Evolutionary conservation across 2,113 vertebrate species (phyloP).

Genomic region (Piliocolobus tephrosceles): DNA sequence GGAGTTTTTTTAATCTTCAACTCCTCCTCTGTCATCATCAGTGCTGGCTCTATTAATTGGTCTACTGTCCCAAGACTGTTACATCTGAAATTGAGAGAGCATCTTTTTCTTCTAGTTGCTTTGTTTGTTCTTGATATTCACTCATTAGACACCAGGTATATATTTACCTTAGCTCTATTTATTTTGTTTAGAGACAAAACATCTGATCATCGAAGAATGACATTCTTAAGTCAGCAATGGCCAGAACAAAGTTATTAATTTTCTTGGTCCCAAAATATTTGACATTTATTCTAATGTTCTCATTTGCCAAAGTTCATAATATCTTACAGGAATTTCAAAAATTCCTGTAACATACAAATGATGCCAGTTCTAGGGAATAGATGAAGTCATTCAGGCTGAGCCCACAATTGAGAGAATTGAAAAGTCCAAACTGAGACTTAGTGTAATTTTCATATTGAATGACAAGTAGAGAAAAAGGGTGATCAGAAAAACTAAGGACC

Average conservation of each 20-base stretch:
- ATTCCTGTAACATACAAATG: background rate
- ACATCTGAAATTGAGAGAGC: background rate
- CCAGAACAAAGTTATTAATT: background rate
- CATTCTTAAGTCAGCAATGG: background rate
- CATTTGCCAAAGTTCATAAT: background rate
- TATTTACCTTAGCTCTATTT: background rate
- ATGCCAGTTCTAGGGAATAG: background rate
- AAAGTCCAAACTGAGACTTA: background rate
- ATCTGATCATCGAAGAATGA: background rate
- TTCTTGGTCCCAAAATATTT: background rate
- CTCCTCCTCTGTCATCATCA: background rate
- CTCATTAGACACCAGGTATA: background rate
- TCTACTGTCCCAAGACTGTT: background rate
- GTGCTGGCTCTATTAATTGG: background rate
- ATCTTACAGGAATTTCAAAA: slow-evolving; percentile 4
- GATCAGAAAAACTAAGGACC: background rate
- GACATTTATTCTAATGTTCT: background rate
- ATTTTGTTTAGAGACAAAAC: background rate
- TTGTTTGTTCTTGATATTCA: background rate
- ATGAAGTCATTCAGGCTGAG: background rate
- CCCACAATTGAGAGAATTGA: background rate
- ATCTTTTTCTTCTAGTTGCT: background rate
- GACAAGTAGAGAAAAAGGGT: background rate
- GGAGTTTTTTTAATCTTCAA: background rate
- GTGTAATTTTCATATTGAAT: background rate